Base-by-base conservation (phyloP, 2,888 invertebrate genomes). In the Callinectes sapidus region DNA sequence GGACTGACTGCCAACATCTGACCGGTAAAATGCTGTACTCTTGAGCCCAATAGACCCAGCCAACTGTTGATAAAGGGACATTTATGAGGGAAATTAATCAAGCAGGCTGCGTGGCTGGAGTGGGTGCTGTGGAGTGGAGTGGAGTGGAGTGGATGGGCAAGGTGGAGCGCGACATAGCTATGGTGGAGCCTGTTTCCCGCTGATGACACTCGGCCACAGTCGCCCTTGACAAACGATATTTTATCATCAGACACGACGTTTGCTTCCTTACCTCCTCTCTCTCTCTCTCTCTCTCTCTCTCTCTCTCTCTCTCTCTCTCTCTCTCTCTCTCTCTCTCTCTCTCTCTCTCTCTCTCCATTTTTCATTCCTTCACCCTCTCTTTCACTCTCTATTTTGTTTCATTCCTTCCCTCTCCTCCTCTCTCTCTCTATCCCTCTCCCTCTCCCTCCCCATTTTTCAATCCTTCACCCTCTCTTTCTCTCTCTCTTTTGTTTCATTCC, bases 241-340 rank as follows among this genome's bases (percentile, higher is more conserved):
- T 90, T 90, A 90, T 90, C 90, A 90, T 90, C 39, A 90, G 90
- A 23, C 86, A 35, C 61, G 90, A 86, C n/a, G 90, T 18, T 61
- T 39, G 55, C 90, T 90, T 90, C 90, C 90, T 61, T 86, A 18
- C 55, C 81, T 10, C n/a, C 18, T 61, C 77, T 13, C 32, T 54
- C 85, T 18, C 85, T 61, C 90, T 35, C 86, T 86, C 86, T 61
- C 85, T 28, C 87, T 42, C 87, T 42, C 87, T 42, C 87, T 42
- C 42, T 87, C 81, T 35, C 85, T 55, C 89, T 55, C 90, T 54
- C 85, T 18, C 85, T 61, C 90, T 35, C 86, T 86, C 86, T 61
- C 85, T 28, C 87, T 42, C 87, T 42, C 87, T 42, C 87, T 42
- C 42, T 87, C 90, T 61, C 71, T 39, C 39, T 81, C 81, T 81